phyloP scores from a whole-genome alignment of 2,113 vertebrate genomes.

The Seriola rivoliana region DNA sequence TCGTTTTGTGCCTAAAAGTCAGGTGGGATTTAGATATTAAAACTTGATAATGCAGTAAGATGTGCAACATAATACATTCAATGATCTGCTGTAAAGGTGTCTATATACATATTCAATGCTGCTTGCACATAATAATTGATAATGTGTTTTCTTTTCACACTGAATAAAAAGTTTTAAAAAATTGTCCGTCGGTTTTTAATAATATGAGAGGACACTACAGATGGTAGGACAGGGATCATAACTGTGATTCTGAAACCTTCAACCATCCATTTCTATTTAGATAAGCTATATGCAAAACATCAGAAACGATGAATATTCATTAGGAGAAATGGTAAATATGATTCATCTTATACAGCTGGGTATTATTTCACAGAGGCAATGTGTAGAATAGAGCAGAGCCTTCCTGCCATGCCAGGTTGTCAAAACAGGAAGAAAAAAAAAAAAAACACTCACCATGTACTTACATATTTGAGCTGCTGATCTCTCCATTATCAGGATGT shows the following conservation, averaged over 20 bases:
- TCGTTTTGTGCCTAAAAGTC: slow-evolving; percentile 62
- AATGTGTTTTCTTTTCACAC: slow-evolving; percentile 56
- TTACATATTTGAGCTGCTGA: slow-evolving; percentile 48
- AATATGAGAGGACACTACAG: slow-evolving; percentile 51
- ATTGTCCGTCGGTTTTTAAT: slow-evolving; percentile 38
- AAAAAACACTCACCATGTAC: slow-evolving; percentile 4
- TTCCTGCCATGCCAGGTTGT: slow-evolving; percentile 65
- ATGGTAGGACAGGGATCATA: slow-evolving; percentile 64
- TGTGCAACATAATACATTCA: slow-evolving; percentile 28
- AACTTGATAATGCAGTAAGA: slow-evolving; percentile 56
- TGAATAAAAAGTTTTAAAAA: slow-evolving; percentile 58
- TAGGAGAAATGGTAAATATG: slow-evolving; percentile 68
- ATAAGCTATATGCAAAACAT: slow-evolving; percentile 73
- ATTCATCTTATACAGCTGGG: slow-evolving; percentile 79
- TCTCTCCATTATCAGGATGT: slow-evolving; percentile 55
- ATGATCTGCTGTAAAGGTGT: neutral
- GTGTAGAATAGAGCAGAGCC: slow-evolving; percentile 57
- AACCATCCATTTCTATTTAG: slow-evolving; percentile 45
- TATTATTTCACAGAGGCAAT: slow-evolving; percentile 68
- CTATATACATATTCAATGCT: slow-evolving; percentile 35
- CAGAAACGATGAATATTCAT: slow-evolving; percentile 77
- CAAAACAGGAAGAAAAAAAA: slow-evolving; percentile 17
- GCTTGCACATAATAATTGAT: slow-evolving; percentile 27
- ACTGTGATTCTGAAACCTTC: slow-evolving; percentile 50
- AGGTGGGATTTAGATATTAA: slow-evolving; percentile 41